Evolutionary conservation across 2,888 invertebrate species (phyloP).

Genomic region (Melanostoma scalare): DNA sequence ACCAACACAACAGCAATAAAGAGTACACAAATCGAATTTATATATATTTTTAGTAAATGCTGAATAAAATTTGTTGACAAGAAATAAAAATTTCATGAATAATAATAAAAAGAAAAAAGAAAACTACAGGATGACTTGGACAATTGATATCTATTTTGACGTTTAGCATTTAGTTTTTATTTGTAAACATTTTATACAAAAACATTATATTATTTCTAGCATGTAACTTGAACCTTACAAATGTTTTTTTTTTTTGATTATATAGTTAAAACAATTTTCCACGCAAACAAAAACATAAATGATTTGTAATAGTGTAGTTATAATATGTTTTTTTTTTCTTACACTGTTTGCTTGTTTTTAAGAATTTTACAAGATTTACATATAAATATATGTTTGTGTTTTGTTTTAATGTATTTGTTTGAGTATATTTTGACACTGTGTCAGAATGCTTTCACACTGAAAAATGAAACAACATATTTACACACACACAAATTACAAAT

Average conservation of each 20-base stretch:
- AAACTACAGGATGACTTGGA: slow-evolving; percentile 74
- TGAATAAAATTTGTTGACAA: background rate
- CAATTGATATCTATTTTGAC: slow-evolving; percentile 63
- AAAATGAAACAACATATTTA: slow-evolving; percentile 46
- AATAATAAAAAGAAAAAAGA: slow-evolving; percentile 61
- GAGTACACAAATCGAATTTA: slow-evolving; percentile 23
- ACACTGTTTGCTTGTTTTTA: slow-evolving; percentile 3
- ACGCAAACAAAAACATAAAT: slow-evolving; percentile 69
- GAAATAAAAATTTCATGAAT: slow-evolving; percentile 11
- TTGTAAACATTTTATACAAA: slow-evolving; percentile 58
- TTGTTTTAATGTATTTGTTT: slow-evolving; percentile 44
- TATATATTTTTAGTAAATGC: background rate
- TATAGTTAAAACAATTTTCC: slow-evolving; percentile 59
- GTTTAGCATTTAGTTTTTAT: slow-evolving; percentile 32
- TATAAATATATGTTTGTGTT: slow-evolving; percentile 2
- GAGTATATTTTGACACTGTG: slow-evolving; percentile 54
- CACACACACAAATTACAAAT: slow-evolving; percentile 42
- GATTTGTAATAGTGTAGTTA: slow-evolving; percentile 16
- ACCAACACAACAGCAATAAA: slow-evolving; percentile 24
- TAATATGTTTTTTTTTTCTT: slow-evolving; percentile 21
- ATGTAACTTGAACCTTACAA: slow-evolving; percentile 34
- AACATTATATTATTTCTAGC: slow-evolving; percentile 36
- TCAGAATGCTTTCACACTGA: slow-evolving; percentile 60
- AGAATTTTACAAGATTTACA: background rate
- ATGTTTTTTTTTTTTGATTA: slow-evolving; percentile 4